Evolutionary conservation across 2,113 vertebrate genomes (phyloP).

Genomic region (Myanophis thanlyinensis): DNA sequence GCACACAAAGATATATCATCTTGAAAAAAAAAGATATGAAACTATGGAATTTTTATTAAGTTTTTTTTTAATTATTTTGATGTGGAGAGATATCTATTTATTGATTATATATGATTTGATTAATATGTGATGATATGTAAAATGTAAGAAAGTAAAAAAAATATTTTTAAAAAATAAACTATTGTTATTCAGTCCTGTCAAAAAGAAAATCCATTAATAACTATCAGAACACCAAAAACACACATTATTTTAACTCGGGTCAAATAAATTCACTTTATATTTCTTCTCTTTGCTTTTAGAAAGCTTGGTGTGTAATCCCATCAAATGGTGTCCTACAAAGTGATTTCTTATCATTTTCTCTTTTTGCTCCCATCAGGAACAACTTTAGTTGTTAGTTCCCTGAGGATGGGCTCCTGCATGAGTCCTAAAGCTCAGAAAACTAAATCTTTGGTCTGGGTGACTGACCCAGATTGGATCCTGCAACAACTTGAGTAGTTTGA

Average conservation of each 20-base stretch:
- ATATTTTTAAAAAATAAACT: no score
- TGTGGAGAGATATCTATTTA: no score
- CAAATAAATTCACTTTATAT: not conserved
- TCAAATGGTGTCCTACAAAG: not conserved
- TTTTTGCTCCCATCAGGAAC: not conserved
- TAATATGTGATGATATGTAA: no score
- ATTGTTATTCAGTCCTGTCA: not conserved
- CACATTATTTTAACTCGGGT: not conserved
- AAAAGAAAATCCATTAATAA: not conserved
- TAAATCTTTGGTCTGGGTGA: not conserved
- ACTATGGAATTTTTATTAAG: no score
- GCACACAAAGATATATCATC: no score
- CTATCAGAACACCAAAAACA: not conserved
- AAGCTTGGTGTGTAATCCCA: not conserved
- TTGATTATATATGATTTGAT: no score
- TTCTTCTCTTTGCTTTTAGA: not conserved
- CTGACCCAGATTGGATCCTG: not conserved
- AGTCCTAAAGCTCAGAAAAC: not conserved
- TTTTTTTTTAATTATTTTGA: no score
- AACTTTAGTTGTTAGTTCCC: not conserved
- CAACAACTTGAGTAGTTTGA: not conserved
- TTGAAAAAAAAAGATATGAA: no score
- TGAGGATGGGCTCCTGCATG: not conserved
- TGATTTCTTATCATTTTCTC: not conserved
- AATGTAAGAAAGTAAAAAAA: no score